phyloP scores from a whole-genome alignment of 2,797 vertebrate genomes.

The Neosilurus hyrtlii region DNA sequence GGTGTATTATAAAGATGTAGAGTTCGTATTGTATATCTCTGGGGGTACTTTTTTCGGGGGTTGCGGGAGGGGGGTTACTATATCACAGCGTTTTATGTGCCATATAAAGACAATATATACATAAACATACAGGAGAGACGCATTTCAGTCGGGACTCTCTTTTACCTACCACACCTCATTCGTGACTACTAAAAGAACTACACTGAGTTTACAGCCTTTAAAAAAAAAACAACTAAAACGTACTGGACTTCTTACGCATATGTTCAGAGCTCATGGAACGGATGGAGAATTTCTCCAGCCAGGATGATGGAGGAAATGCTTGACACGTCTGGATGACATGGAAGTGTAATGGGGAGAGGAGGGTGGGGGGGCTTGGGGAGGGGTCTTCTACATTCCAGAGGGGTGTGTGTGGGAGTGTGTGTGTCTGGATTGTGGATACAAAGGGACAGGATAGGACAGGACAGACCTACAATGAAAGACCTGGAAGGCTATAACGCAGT shows the following conservation, averaged over 20 bases:
- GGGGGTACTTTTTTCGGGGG: background rate
- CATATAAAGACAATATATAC: conserved; percentile 47
- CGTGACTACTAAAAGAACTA: conserved; percentile 39
- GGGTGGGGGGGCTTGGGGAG: too few relatives aligned
- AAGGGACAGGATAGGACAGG: background rate
- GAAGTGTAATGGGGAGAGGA: conserved; percentile 12
- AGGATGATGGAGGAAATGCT: background rate
- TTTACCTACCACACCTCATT: conserved; percentile 48
- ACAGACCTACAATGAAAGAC: background rate
- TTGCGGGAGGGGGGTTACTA: background rate
- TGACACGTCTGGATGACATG: conserved; percentile 20
- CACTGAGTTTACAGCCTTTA: conserved; percentile 57
- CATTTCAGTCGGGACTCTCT: conserved; percentile 44
- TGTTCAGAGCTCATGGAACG: conserved; percentile 32
- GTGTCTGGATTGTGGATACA: conserved; percentile 24
- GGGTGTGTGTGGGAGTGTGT: conserved; percentile 13
- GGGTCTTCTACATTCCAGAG: conserved; percentile 40
- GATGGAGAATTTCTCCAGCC: background rate
- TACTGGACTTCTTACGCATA: conserved; percentile 33
- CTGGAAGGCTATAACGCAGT: conserved; percentile 11
- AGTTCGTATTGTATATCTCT: conserved; percentile 32
- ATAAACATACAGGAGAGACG: conserved; percentile 32
- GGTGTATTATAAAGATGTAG: conserved; percentile 38
- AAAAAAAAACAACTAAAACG: background rate
- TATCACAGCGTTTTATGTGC: conserved; percentile 47